These are phyloP conservation scores for Drosophila punjabiensis DNA, from an alignment of 1,140 invertebrate genomes.

Conservation along the genomic window DNA sequence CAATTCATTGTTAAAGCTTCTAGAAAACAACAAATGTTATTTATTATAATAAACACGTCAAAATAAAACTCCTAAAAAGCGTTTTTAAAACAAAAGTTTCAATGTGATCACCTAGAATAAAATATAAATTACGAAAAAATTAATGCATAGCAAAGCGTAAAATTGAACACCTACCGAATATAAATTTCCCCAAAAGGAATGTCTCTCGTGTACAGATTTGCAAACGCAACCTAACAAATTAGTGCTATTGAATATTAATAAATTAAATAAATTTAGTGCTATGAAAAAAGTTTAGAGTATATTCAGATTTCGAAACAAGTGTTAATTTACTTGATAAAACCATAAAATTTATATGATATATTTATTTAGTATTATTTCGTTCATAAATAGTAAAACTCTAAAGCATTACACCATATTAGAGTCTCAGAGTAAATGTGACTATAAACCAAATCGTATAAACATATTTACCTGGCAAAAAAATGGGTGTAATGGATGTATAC, in stretches of 20 bases:
- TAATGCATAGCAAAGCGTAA: constrained; percentile 72
- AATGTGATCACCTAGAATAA: constrained; percentile 83
- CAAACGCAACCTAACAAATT: constrained; percentile 26
- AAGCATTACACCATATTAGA: constrained; percentile 12
- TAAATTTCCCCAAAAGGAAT: constrained; percentile 19
- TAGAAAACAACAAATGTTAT: constrained; percentile 66
- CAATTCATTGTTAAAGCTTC: constrained; percentile 68
- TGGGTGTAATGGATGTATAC: constrained; percentile 7
- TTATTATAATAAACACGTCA: constrained; percentile 56
- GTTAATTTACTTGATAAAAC: constrained; percentile 33
- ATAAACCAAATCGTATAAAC: constrained; percentile 15
- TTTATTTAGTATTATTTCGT: constrained; percentile 9
- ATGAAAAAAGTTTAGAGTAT: constrained; percentile 6
- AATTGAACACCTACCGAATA: constrained; percentile 20
- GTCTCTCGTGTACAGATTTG: constrained; percentile 20
- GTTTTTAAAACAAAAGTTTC: constrained; percentile 82
- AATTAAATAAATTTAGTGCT: constrained; percentile 27
- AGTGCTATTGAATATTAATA: constrained; percentile 34
- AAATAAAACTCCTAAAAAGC: constrained; percentile 60
- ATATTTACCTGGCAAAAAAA: constrained; percentile 16
- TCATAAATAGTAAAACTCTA: constrained; percentile 7
- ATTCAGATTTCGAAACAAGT: background rate
- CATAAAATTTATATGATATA: constrained; percentile 1
- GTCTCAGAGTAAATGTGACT: constrained; percentile 23
- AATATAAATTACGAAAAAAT: constrained; percentile 12